Evolutionary conservation across 2,113 vertebrate species (phyloP), one percentile per base, ranked within the genome.

Genomic region (Ovibos moschatus): DNA sequence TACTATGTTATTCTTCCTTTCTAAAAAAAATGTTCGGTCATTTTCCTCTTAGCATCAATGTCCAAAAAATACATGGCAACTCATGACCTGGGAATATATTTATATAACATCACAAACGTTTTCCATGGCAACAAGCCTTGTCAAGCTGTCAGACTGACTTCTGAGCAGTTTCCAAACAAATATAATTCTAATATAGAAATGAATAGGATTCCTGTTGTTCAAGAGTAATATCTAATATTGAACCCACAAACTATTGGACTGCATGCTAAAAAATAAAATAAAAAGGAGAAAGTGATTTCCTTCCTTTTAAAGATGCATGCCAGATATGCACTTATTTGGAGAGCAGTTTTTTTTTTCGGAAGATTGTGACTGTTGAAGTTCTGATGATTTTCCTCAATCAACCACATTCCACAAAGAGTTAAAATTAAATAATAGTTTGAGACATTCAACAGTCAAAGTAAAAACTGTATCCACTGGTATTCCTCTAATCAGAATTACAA

Each of bases 121-220:
- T 98, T 98, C 98, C 98, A 99, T 99, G 98, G 98, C 98, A 99
- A 99, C 98, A 83, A 97, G 98, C 98, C 98, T 97, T 97, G 98
- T 98, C 98, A 98, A 98, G 98, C 98, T 98, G 98, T 98, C 99
- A 98, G 98, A 98, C 97, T 97, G 97, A 98, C 97, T 98, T 98
- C 98, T 97, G 96, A 98, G 97, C 96, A 92, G 92, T 98, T 98
- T 98, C 96, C 97, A 98, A 98, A 98, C 96, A 99, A 98, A 98
- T 97, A 98, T 96, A 98, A 98, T 96, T 98, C 97, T 97, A 98
- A 97, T 97, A 97, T 93, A 95, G 96, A 98, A 97, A 95, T 95
- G 96, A 97, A 95, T 87, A 96, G 60, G 55, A 97, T 57, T 98
- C 97, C 98, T 92, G 74, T 30, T 97, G 93, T 95, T 97, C 0